Conservation (phyloP, 1,140 invertebrate genomes). For the Radopholus similis region DNA sequence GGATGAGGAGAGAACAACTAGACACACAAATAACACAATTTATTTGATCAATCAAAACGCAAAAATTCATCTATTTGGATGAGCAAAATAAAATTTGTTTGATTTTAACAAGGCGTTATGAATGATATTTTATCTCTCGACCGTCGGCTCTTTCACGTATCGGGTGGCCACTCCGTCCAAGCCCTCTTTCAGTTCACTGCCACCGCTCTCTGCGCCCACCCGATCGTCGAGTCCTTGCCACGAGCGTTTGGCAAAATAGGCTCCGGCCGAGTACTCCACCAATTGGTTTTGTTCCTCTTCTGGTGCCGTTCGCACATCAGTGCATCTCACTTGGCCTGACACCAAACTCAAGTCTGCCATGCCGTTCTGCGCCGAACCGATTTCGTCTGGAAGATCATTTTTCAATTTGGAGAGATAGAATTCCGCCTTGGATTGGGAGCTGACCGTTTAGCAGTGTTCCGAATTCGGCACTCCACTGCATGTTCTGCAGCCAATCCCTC, state of each 20-base stretch:
- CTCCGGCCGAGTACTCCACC: conserved; percentile 37
- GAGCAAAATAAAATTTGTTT: neutral
- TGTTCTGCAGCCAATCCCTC: conserved; percentile 32
- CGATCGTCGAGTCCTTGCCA: conserved; percentile 46
- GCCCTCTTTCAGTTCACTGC: conserved; percentile 29
- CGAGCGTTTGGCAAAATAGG: conserved; percentile 35
- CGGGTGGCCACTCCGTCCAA: conserved; percentile 29
- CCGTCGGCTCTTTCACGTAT: conserved; percentile 14
- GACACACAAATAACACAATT: no score
- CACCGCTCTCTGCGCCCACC: neutral
- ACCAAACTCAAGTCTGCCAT: neutral
- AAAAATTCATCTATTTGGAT: no score
- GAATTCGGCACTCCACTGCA: conserved; percentile 29
- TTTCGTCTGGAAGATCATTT: neutral
- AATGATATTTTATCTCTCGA: neutral
- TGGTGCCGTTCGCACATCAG: neutral
- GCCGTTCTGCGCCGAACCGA: neutral
- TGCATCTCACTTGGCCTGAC: neutral
- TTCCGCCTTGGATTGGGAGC: no score
- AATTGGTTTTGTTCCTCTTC: conserved; percentile 18
- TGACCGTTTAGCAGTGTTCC: neutral
- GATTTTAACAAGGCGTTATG: neutral
- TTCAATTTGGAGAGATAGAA: conserved; percentile 30
- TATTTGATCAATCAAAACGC: no score
- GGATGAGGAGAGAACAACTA: no score